A percentile compares a stretch with the other conserved stretches of the same genome.
These are phyloP conservation scores for Chitala chitala DNA, from an alignment of 2,113 vertebrate species.

Conservation along the genomic window DNA sequence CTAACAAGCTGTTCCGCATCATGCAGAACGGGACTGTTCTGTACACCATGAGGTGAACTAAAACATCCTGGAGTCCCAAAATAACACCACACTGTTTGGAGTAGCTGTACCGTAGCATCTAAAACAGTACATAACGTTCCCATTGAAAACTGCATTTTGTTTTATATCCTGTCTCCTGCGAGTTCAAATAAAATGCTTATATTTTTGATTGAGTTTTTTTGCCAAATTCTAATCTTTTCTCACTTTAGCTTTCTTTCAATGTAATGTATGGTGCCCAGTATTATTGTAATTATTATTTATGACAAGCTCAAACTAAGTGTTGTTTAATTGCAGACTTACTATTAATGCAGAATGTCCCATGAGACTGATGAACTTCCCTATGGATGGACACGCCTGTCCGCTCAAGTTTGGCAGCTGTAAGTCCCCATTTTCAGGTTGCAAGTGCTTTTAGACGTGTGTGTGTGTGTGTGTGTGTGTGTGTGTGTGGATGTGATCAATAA, in stretches of 20 bases:
- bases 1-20: conserved; percentile 79
- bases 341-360: conserved; percentile 76
- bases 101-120: too few species aligned
- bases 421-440: conserved; percentile 36
- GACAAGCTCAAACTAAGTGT: too few species aligned
- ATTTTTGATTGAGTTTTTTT: neutral
- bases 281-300: neutral
- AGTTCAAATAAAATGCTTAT: too few species aligned
- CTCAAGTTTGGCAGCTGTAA: conserved; percentile 77
- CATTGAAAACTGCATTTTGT: neutral
- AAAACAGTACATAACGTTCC: conserved; percentile 30
- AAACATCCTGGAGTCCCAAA: conserved; percentile 39
- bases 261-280: neutral
- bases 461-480: conserved; percentile 28
- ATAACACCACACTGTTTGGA: conserved; percentile 38
- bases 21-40: conserved; percentile 79
- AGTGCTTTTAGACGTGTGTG: conserved; percentile 38
- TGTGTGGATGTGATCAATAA: conserved; percentile 21
- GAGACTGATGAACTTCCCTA: conserved; percentile 76
- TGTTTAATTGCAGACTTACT: conserved; percentile 59
- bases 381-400: conserved; percentile 74
- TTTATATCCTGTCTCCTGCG: too few species aligned
- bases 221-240: neutral
- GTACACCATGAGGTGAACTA: conserved; percentile 73
- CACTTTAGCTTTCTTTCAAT: neutral